A percentile compares a stretch with the other conserved stretches of the same genome.
Evolutionary conservation across 2,888 invertebrate genomes (phyloP).

Genomic region (Scaptomyza polygonia): DNA sequence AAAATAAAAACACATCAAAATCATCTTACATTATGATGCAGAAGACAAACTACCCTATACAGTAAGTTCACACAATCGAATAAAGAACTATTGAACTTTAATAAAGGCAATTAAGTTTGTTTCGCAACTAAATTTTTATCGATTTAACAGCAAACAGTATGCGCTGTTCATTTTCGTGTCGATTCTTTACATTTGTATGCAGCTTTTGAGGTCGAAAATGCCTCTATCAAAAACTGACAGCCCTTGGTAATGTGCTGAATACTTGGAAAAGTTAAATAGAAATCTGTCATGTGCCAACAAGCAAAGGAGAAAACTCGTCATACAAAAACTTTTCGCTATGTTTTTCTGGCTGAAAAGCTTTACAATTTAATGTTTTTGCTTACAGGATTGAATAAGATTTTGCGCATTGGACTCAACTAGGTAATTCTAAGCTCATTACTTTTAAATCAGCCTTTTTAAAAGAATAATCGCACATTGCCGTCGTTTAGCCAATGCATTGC

Average conservation of each 20-base stretch:
- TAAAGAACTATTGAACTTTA: too few relatives aligned
- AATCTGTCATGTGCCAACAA: slow-evolving; percentile 36
- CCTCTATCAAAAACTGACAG: neutral
- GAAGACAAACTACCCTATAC: neutral
- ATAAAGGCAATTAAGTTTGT: neutral
- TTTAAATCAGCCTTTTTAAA: slow-evolving; percentile 11
- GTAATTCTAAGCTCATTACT: slow-evolving; percentile 19
- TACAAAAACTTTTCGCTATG: slow-evolving; percentile 13
- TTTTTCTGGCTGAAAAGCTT: slow-evolving; percentile 3
- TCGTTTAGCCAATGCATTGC: slow-evolving; percentile 38
- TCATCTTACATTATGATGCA: too few relatives aligned
- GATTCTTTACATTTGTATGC: neutral
- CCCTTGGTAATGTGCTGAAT: neutral
- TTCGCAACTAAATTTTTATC: neutral
- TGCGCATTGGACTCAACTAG: slow-evolving; percentile 1
- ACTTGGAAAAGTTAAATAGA: slow-evolving; percentile 17
- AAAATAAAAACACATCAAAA: neutral
- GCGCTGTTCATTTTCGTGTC: neutral
- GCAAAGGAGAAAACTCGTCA: neutral
- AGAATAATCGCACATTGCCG: slow-evolving; percentile 31
- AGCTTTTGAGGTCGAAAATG: neutral
- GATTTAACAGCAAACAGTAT: neutral
- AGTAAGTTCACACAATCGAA: neutral
- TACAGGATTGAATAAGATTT: slow-evolving; percentile 32
- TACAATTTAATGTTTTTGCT: neutral